Conservation (phyloP, 2,113 vertebrate species). For the Corvus cornix region DNA sequence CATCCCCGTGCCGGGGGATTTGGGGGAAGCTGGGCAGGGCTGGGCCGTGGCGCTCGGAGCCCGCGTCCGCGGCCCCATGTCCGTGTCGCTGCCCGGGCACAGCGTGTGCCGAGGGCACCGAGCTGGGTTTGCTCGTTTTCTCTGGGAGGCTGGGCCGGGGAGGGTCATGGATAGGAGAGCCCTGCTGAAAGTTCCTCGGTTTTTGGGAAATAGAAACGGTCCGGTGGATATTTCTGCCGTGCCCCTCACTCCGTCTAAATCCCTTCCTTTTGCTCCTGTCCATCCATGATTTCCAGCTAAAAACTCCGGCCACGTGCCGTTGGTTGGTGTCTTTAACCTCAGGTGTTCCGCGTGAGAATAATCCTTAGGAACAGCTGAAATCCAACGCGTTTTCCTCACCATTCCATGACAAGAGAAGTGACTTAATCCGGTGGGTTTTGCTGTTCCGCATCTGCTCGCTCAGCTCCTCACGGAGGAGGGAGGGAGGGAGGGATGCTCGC, state of each 20-base stretch:
- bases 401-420: not conserved
- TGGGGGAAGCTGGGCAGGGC: rapidly evolving
- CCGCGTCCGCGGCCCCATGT: rapidly evolving
- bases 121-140: rapidly evolving
- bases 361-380: not conserved
- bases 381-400: not conserved
- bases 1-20: rapidly evolving
- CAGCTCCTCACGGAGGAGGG: slow-evolving; percentile 10
- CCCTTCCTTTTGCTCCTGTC: not conserved
- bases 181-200: not conserved
- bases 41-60: not conserved
- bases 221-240: rapidly evolving
- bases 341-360: not conserved
- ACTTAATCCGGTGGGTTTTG: slow-evolving; percentile 43
- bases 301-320: not conserved
- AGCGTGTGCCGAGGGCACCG: rapidly evolving
- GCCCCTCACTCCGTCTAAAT: not conserved
- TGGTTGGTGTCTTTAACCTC: not conserved
- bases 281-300: not conserved
- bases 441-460: slow-evolving; percentile 57
- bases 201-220: not conserved
- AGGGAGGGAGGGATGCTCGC: slow-evolving; percentile 33
- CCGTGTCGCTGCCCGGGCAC: not conserved
- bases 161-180: not conserved
- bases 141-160: not conserved